Conservation (phyloP, 2,113 vertebrate species). For the Gulo gulo region DNA sequence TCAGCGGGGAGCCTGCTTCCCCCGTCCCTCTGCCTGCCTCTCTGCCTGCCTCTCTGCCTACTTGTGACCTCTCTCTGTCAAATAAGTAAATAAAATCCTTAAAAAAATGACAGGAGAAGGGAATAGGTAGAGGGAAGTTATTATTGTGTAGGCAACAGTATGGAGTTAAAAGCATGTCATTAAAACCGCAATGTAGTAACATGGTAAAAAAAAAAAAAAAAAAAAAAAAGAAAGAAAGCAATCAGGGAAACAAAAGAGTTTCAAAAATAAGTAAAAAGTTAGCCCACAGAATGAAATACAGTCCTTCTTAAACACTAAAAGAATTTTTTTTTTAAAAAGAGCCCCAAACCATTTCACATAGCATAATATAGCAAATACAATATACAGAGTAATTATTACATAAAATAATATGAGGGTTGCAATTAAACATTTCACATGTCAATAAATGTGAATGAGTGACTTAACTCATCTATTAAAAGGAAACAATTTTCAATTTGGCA, state of each 20-base stretch:
- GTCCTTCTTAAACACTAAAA: not conserved
- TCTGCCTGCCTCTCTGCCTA: no score
- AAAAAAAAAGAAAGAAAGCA: not conserved
- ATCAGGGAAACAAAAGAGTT: not conserved
- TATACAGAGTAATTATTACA: not conserved
- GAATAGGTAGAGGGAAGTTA: not conserved
- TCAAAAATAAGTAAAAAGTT: not conserved
- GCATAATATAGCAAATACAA: not conserved
- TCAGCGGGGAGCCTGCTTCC: no score
- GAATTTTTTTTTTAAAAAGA: not conserved
- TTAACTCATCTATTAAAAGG: not conserved
- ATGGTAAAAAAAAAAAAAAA: not conserved
- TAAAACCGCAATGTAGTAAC: not conserved
- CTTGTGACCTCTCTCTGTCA: no score
- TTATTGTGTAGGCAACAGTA: not conserved
- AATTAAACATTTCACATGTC: not conserved
- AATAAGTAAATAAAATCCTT: no score
- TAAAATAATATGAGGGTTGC: not conserved
- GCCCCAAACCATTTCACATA: not conserved
- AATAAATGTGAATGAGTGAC: not conserved
- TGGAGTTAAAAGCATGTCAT: not conserved
- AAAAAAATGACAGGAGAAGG: not conserved
- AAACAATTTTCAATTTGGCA: constrained; percentile 21
- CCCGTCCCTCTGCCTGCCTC: no score
- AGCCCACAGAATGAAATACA: not conserved